Conservation (phyloP, 2,797 vertebrate species). For the Neomorphus geoffroyi region DNA sequence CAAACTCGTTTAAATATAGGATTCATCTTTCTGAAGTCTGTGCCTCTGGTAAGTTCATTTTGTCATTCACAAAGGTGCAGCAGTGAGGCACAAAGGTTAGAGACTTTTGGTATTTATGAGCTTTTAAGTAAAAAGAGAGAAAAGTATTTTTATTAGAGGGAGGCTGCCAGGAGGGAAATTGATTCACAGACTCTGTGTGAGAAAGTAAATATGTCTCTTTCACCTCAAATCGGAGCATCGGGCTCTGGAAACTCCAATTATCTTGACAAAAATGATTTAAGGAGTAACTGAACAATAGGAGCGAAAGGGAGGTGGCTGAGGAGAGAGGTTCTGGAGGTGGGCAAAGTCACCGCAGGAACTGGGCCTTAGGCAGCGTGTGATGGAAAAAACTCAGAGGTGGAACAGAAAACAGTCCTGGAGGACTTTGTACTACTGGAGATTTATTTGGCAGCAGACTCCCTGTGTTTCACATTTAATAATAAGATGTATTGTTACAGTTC, state of each 20-base stretch:
- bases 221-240: constrained; percentile 42
- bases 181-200: constrained; percentile 55
- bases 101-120: constrained; percentile 55
- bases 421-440: not conserved
- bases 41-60: not conserved
- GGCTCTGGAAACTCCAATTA: constrained; percentile 60
- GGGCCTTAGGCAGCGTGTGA: not conserved
- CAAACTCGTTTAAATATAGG: not conserved
- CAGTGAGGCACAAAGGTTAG: constrained; percentile 6
- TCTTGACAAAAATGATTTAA: constrained; percentile 60
- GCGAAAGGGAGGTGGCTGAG: not conserved
- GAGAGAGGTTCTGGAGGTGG: not conserved
- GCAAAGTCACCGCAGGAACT: not conserved
- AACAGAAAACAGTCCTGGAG: not conserved
- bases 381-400: not conserved
- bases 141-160: constrained; percentile 56
- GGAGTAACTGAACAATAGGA: not conserved
- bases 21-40: not conserved
- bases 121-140: constrained; percentile 59
- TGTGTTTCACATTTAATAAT: constrained; percentile 5
- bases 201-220: constrained; percentile 60
- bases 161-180: constrained; percentile 54
- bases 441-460: constrained; percentile 16
- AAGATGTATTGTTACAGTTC: constrained; percentile 12
- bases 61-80: not conserved